Evolutionary conservation across 1,140 invertebrate genomes (phyloP), one percentile per base, ranked within the genome.

Genomic region (Platyura marginata): DNA sequence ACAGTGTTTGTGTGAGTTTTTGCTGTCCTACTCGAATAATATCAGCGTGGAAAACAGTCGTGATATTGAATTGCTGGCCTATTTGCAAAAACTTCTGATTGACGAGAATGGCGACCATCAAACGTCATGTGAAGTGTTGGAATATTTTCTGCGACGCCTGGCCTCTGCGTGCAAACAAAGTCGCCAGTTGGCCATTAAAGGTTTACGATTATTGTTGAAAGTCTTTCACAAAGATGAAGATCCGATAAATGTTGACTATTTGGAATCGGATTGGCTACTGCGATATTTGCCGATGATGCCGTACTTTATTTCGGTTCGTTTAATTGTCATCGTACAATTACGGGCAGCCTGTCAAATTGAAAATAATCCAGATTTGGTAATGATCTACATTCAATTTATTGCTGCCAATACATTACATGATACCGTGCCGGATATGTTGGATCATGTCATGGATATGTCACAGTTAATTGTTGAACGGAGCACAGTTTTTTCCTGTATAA

Each of bases 1-100:
- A 19, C 91, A 95, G 53, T 95, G 92, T 63, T 68, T 97, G 5
- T 96, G 92, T 66, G 92, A 96, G 63, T 96, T 95, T 63, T 66
- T 96, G 19, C 70, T 94, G 1, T 88, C 86, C 18, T 80, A 79
- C 1, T 53, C 58, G 0, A 49, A 52, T 5, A 49, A 42, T 22
- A 55, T 61, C 3, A 58, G 51, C 42, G 53, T 57, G 20, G 59
- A 61, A 35, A 61, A 61, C 37, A 54, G 48, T 20, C 50, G 59
- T 1, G 58, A 61, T 51, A 71, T 79, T 3, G 81, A 91, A 59
- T 61, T 96, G 25, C 63, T 93, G 19, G 65, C 67, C 10, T 85
- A 91, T 59, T 66, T 96, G 34, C 63, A 77, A 41, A 67, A 71
- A 48, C 65, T 81, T 6, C 64, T 81, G 34, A 75, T 67, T 3